Conservation (phyloP, 2,888 invertebrate genomes). For the Cantharis nigra region DNA sequence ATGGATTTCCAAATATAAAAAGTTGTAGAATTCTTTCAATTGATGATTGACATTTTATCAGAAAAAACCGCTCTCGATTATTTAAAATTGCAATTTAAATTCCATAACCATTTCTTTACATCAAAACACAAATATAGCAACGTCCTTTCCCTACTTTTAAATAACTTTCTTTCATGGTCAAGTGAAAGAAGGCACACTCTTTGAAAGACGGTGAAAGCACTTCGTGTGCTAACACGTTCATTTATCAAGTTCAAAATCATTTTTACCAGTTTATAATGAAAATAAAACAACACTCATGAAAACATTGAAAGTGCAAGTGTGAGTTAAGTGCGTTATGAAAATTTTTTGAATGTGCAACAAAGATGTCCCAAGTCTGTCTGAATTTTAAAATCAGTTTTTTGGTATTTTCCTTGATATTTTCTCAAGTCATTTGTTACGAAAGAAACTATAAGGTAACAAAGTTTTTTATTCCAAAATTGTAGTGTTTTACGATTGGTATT, state of each 20-base stretch:
- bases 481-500: background rate
- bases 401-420: background rate
- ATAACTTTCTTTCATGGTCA: constrained; percentile 27
- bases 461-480: background rate
- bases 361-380: background rate
- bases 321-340: background rate
- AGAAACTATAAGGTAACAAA: background rate
- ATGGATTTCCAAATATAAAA: background rate
- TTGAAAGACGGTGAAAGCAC: constrained; percentile 36
- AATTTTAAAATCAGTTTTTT: background rate
- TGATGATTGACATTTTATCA: background rate
- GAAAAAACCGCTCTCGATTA: background rate
- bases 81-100: constrained; percentile 12
- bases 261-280: background rate
- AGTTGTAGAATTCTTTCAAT: background rate
- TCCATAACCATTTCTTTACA: constrained; percentile 5
- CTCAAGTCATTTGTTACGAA: background rate
- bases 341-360: background rate
- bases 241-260: background rate
- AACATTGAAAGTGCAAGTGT: background rate
- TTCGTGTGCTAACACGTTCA: constrained; percentile 4
- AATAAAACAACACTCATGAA: background rate
- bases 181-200: constrained; percentile 35
- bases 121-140: constrained; percentile 21
- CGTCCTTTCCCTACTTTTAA: constrained; percentile 27